Percentiles rank a stretch among this genome's conserved stretches.
Evolutionary conservation across 64 coral and sea anemone genomes (phyloP).

Genomic region (Montipora capricornis): DNA sequence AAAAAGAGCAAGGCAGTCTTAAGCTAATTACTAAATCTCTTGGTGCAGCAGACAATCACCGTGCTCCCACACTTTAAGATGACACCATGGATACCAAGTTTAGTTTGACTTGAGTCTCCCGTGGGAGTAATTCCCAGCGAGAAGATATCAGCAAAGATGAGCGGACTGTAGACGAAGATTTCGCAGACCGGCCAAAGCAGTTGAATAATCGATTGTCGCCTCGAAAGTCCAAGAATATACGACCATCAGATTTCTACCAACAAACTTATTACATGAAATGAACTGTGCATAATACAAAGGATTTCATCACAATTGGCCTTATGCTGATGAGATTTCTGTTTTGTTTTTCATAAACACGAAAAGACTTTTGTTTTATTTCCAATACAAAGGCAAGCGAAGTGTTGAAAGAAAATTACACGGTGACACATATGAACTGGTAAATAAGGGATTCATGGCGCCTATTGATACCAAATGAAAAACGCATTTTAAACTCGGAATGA

Average conservation of each 20-base stretch:
- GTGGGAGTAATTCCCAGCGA: not conserved
- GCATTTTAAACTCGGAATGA: not conserved
- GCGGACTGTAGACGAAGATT: not conserved
- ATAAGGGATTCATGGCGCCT: not conserved
- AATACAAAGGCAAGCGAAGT: not conserved
- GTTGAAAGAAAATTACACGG: not conserved
- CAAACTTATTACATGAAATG: not conserved
- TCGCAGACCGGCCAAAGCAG: not conserved
- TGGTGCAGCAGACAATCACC: not conserved
- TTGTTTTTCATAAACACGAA: constrained; percentile 38
- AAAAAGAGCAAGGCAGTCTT: constrained; percentile 1
- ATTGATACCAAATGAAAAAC: not conserved
- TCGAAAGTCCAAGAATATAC: not conserved
- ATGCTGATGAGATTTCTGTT: not conserved
- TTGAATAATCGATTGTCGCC: not conserved
- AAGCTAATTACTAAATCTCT: not conserved
- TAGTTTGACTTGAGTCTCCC: constrained; percentile 10
- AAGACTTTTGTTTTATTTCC: not conserved
- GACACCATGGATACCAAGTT: constrained; percentile 29
- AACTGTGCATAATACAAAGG: not conserved
- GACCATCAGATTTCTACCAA: not conserved
- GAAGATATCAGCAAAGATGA: not conserved
- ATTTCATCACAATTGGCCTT: not conserved
- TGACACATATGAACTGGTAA: not conserved
- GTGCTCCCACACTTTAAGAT: constrained; percentile 3